phyloP scores from a whole-genome alignment of 2,113 vertebrate genomes.

The Megatriorchis doriae region DNA sequence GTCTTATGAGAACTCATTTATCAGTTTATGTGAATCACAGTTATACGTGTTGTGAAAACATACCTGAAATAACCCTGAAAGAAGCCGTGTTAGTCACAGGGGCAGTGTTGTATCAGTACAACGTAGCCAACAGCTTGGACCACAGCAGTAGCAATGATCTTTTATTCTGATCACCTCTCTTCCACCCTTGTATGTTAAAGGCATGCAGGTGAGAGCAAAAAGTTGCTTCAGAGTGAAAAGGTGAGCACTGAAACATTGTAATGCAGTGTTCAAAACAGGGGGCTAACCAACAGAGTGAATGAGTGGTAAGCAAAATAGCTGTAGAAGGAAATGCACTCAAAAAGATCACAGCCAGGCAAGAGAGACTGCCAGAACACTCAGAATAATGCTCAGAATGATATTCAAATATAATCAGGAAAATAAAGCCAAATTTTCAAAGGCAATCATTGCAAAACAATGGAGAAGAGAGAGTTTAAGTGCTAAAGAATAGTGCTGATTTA shows the following conservation, averaged over 20 bases:
- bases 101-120: not conserved
- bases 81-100: not conserved
- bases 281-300: not conserved
- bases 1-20: not conserved
- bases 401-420: not conserved
- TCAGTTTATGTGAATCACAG: not conserved
- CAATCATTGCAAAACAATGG: not conserved
- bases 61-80: not conserved
- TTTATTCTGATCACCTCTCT: not conserved
- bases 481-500: not conserved
- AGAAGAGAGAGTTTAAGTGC: not conserved
- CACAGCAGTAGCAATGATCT: not conserved
- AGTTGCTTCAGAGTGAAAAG: not conserved
- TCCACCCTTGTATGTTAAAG: not conserved
- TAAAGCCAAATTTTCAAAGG: not conserved
- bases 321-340: not conserved
- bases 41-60: not conserved
- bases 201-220: not conserved
- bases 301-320: not conserved
- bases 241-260: not conserved
- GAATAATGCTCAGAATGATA: not conserved
- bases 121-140: not conserved
- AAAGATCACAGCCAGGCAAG: not conserved
- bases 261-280: not conserved
- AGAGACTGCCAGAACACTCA: not conserved